Conservation (phyloP, 1,140 invertebrate species). For the Daktulosphaira vitifoliae region DNA sequence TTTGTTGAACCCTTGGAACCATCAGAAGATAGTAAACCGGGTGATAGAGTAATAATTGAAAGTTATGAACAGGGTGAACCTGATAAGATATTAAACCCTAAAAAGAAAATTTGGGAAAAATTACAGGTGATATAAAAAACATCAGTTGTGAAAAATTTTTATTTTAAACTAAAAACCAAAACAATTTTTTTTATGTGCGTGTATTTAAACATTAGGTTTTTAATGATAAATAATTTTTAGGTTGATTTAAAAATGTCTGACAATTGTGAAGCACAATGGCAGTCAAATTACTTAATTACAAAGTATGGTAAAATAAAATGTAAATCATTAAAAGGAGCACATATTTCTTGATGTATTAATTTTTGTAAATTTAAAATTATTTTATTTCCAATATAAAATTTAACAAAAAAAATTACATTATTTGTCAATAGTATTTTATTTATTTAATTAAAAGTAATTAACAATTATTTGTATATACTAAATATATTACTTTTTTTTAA, state of each 20-base stretch:
- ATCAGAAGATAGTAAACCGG: conserved; percentile 60
- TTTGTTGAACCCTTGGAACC: conserved; percentile 76
- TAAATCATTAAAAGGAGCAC: conserved; percentile 60
- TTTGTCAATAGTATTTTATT: too few relatives aligned
- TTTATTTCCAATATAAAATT: not conserved
- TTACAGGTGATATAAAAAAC: conserved; percentile 51
- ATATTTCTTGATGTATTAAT: conserved; percentile 46
- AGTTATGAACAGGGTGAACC: conserved; percentile 69
- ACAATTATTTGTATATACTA: not conserved
- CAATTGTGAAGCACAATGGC: conserved; percentile 71
- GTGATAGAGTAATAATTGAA: conserved; percentile 73
- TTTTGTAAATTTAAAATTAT: not conserved
- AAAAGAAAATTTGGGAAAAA: conserved; percentile 97
- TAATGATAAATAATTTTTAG: conserved; percentile 43
- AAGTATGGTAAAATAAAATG: conserved; percentile 56
- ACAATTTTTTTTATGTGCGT: not conserved
- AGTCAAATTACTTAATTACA: conserved; percentile 64
- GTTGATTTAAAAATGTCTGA: conserved; percentile 68
- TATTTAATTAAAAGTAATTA: too few relatives aligned
- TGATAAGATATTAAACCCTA: conserved; percentile 86
- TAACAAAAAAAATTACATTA: not conserved
- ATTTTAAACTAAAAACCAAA: not conserved
- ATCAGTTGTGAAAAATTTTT: not conserved
- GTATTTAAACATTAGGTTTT: conserved; percentile 11
- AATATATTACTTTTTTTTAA: not conserved